Evolutionary conservation across 2,888 invertebrate genomes (phyloP).

Genomic region (Trichacis sp.): DNA sequence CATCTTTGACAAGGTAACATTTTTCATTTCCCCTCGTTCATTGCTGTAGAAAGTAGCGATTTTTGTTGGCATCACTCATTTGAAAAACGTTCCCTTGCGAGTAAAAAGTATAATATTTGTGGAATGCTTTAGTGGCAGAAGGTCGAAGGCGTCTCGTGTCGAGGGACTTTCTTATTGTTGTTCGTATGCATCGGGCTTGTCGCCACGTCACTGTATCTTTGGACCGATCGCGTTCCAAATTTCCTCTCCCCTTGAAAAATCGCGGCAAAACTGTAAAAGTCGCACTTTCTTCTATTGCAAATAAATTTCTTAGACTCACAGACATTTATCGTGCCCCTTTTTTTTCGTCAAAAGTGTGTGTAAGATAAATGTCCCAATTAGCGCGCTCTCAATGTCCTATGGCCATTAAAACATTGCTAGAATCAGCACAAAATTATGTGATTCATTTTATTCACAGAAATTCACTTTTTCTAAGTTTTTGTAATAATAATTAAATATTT

Average conservation of each 20-base stretch:
- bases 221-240: constrained; percentile 46
- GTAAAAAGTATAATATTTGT: constrained; percentile 20
- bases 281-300: constrained; percentile 6
- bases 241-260: constrained; percentile 8
- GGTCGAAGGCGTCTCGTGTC: constrained; percentile 56
- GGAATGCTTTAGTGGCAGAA: constrained; percentile 60
- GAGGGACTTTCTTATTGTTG: constrained; percentile 59
- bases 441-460: too few species aligned
- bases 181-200: constrained; percentile 58
- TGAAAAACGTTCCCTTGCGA: constrained; percentile 9
- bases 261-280: background rate
- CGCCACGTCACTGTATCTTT: constrained; percentile 51
- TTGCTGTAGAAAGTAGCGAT: background rate
- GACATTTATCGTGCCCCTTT: constrained; percentile 5
- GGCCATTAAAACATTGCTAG: too few species aligned
- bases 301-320: constrained; percentile 9
- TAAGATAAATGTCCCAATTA: too few species aligned
- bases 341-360: constrained; percentile 6
- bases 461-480: too few species aligned
- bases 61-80: background rate
- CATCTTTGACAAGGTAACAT: constrained; percentile 27
- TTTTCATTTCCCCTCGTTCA: constrained; percentile 13
- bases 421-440: too few species aligned
- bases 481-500: too few species aligned
- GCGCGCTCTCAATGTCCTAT: too few species aligned